Percentiles rank a stretch among this genome's conserved stretches.
These are phyloP conservation scores for Rhizomys pruinosus DNA, from an alignment of 2,113 vertebrate genomes.

Conservation along the genomic window DNA sequence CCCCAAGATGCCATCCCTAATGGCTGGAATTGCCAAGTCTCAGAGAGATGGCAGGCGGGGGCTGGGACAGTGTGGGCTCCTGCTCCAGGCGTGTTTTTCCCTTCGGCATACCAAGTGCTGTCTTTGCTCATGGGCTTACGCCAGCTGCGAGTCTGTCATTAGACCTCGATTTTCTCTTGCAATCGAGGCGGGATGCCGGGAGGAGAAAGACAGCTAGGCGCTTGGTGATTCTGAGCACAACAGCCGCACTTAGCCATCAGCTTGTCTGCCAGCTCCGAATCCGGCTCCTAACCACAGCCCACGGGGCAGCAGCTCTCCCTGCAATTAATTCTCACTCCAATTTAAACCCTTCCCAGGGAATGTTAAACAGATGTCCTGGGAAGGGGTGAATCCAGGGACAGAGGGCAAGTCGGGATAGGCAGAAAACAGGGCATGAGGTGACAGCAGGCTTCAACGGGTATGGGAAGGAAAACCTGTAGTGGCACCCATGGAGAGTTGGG, in stretches of 20 bases:
- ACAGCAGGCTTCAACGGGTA: neutral
- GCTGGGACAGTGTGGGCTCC: neutral
- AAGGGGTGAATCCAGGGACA: neutral
- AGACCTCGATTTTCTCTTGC: neutral
- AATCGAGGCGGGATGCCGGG: rapidly evolving
- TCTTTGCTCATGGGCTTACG: neutral
- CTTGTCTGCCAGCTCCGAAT: neutral
- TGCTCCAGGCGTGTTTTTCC: neutral
- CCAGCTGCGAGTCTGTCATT: rapidly evolving
- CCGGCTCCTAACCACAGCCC: neutral
- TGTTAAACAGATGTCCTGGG: neutral
- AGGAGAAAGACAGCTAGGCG: neutral
- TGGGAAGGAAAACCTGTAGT: rapidly evolving
- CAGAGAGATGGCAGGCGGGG: neutral
- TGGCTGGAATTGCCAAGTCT: neutral
- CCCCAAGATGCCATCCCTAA: neutral
- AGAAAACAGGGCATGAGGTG: neutral
- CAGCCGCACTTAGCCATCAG: rapidly evolving
- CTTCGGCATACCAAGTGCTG: rapidly evolving
- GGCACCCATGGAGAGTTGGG: neutral
- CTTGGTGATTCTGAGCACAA: neutral
- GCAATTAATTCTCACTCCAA: neutral
- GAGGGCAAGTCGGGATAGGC: neutral
- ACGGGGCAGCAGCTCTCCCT: too few relatives aligned
- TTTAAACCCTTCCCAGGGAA: neutral